Evolutionary conservation across 2,888 invertebrate species (phyloP).

Genomic region (Cancer borealis): DNA sequence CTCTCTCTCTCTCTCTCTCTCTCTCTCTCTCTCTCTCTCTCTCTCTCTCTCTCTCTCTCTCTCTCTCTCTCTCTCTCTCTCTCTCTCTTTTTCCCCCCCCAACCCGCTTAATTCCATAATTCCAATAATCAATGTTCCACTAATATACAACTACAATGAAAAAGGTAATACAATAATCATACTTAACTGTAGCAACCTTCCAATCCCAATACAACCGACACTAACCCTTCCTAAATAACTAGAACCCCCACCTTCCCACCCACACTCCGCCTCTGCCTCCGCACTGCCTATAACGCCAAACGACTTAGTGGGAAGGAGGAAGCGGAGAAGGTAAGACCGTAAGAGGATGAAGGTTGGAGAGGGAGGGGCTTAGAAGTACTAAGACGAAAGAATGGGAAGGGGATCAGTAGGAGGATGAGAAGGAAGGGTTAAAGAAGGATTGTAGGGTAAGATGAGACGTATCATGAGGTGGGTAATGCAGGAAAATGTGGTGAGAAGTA

Average conservation of each 20-base stretch:
- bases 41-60: neutral
- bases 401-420: neutral
- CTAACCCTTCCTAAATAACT: neutral
- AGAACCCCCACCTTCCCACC: neutral
- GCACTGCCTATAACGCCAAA: neutral
- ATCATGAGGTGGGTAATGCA: neutral
- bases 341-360: neutral
- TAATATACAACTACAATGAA: neutral
- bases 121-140: neutral
- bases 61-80: neutral
- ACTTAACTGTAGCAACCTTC: neutral
- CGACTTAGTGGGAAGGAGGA: neutral
- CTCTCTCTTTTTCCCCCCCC: neutral
- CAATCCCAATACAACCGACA: neutral
- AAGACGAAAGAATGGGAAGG: neutral
- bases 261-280: neutral
- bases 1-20: neutral
- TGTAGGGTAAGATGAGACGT: neutral
- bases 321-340: neutral
- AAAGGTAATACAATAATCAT: neutral
- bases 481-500: neutral
- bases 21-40: neutral
- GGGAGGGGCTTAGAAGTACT: neutral
- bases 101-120: neutral
- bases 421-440: neutral